These are phyloP conservation scores for Perodicticus potto DNA, from an alignment of 2,797 vertebrate genomes.

Conservation along the genomic window DNA sequence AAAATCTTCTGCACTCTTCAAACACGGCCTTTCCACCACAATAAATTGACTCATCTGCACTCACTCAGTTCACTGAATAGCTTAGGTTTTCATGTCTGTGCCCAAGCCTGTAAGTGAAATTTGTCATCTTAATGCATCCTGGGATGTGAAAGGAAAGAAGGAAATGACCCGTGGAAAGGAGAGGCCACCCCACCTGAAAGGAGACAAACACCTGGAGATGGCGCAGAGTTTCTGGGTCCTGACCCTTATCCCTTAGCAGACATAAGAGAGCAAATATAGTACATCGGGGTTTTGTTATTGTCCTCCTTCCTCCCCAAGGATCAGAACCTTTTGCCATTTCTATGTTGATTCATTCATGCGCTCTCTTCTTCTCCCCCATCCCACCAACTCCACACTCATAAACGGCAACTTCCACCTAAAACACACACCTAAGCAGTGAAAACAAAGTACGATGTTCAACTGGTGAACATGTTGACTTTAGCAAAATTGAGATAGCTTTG, in stretches of 20 bases:
- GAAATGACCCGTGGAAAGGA: constrained; percentile 76
- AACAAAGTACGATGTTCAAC: not conserved
- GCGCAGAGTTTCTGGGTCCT: constrained; percentile 69
- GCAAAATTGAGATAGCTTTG: not conserved
- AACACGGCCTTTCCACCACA: not conserved
- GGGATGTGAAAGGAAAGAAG: constrained; percentile 70
- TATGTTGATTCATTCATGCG: constrained; percentile 59
- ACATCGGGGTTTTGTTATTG: constrained; percentile 57
- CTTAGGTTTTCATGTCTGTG: constrained; percentile 49
- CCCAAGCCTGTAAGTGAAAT: constrained; percentile 52
- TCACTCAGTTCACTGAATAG: constrained; percentile 62
- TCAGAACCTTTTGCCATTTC: constrained; percentile 60
- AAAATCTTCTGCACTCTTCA: not conserved
- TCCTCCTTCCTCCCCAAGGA: constrained; percentile 62
- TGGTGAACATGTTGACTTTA: not conserved
- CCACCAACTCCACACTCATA: not conserved
- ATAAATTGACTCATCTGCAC: constrained; percentile 69
- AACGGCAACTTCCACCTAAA: not conserved
- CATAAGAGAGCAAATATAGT: constrained; percentile 70
- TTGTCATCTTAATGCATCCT: constrained; percentile 77
- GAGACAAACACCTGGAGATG: constrained; percentile 74
- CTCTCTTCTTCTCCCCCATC: not conserved
- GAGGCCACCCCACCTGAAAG: constrained; percentile 51
- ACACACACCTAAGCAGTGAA: not conserved
- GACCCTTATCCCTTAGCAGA: constrained; percentile 78